These are phyloP conservation scores for Zelleria hepariella DNA, from an alignment of 2,888 invertebrate species.

Conservation along the genomic window DNA sequence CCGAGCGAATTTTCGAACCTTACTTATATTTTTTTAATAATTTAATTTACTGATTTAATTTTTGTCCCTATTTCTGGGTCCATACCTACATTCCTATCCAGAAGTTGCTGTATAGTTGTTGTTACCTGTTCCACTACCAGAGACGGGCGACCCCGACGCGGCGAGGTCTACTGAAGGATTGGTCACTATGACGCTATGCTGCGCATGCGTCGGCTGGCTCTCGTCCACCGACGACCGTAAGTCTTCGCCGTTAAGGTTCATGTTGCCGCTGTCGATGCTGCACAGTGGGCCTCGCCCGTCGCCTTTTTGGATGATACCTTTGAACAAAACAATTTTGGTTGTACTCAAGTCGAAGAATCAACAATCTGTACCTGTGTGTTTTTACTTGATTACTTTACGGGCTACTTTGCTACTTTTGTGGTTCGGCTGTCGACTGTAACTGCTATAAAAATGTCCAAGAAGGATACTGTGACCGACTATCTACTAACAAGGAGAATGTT, in stretches of 20 bases:
- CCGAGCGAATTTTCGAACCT: too few species aligned
- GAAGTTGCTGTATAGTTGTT: not conserved
- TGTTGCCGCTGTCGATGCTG: slow-evolving; percentile 59
- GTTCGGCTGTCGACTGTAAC: too few species aligned
- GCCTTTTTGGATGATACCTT: slow-evolving; percentile 65
- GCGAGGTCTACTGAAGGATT: slow-evolving; percentile 79
- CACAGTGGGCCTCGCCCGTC: slow-evolving; percentile 56
- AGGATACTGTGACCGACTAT: too few species aligned
- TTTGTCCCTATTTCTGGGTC: too few species aligned
- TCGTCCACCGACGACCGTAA: slow-evolving; percentile 47
- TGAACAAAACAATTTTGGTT: not conserved
- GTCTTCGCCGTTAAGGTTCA: slow-evolving; percentile 49
- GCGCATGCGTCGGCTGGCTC: slow-evolving; percentile 35
- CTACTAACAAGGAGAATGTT: too few species aligned
- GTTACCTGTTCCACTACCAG: slow-evolving; percentile 56
- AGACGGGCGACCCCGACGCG: slow-evolving; percentile 58
- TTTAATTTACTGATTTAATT: too few species aligned
- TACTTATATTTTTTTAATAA: too few species aligned
- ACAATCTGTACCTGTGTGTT: too few species aligned
- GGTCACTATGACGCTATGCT: slow-evolving; percentile 78
- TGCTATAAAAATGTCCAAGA: too few species aligned
- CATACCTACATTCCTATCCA: slow-evolving; percentile 12
- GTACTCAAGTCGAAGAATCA: too few species aligned
- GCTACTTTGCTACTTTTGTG: too few species aligned
- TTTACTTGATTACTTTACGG: too few species aligned